Percentiles rank a stretch among this genome's conserved stretches.
These are phyloP conservation scores for Vulpes vulpes DNA, from an alignment of 2,113 vertebrate genomes.

Conservation along the genomic window DNA sequence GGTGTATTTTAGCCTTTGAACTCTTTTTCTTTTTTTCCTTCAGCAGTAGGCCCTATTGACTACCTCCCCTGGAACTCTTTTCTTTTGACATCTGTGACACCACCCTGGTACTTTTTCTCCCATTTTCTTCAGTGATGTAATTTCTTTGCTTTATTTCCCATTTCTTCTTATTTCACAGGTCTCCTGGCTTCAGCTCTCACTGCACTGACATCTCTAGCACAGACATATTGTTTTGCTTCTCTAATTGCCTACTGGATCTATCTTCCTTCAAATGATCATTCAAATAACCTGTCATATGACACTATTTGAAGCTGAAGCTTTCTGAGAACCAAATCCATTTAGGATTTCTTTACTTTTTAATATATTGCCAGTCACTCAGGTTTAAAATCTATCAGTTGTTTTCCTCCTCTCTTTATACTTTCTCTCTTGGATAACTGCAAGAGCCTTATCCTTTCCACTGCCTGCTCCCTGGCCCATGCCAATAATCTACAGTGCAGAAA, in stretches of 20 bases:
- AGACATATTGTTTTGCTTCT: neutral
- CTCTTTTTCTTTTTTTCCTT: neutral
- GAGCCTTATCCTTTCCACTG: neutral
- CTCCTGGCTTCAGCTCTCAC: neutral
- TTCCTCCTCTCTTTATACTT: neutral
- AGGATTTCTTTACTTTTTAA: neutral
- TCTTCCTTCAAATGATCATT: neutral
- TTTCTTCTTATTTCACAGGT: neutral
- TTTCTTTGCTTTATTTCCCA: neutral
- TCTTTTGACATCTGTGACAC: neutral
- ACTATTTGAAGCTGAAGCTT: constrained; percentile 20
- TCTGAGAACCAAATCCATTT: constrained; percentile 40
- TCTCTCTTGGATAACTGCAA: neutral
- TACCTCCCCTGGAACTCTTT: neutral
- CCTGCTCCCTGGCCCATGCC: neutral
- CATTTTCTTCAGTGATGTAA: neutral
- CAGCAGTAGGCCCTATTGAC: neutral
- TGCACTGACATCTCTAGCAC: neutral
- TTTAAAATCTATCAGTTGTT: neutral
- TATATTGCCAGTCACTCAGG: neutral
- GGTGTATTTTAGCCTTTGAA: neutral
- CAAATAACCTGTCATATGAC: neutral
- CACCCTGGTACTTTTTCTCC: neutral
- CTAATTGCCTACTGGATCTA: neutral
- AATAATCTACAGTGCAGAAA: neutral